Evolutionary conservation across 2,888 invertebrate species (phyloP), one percentile per base, ranked within the genome.

Genomic region (Orchestes rusci): DNA sequence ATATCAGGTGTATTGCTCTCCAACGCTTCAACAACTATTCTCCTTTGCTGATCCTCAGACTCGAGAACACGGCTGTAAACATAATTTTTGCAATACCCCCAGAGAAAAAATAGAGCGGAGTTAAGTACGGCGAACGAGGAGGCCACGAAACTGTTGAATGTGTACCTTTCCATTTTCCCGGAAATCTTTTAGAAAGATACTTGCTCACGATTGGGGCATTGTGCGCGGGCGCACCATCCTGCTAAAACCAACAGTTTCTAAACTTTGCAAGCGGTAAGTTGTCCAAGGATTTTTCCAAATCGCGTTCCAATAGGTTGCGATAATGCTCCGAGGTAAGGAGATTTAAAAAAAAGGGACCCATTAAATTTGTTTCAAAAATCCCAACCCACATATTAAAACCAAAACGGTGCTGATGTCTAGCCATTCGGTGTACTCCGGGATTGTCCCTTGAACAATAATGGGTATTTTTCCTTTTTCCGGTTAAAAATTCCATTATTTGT

Each of bases 331-430:
- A 23, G 10, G 23, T 23, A 23, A 23, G 23, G 23, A 10, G 10
- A 23, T 23, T 23, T 23, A 23, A 23, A 23, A 23, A 23, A 23
- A 5, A 23, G 23, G 23, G 23, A 23, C 23, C 10, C 5, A 23
- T 23, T 23, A 5, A 7, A 23, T 7, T 7, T 23, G 7, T 23
- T 23, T 10, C 23, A 23, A 23, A 23, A 23, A 23, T 23, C 23
- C 23, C 23, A 23, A 23, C 23, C 23, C 23, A 23, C 23, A 23
- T 23, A 23, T 23, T 23, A 23, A 23, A 23, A 23, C 23, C 23
- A 23, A 23, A 10, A 23, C 23, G 23, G 23, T 23, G 23, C 23
- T 23, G 23, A 7, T 23, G 23, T 23, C 23, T 23, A 23, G 23
- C 23, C 23, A 23, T 10, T 23, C 23, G 10, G 7, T 23, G 23